These are phyloP conservation scores for Uropetala carovei DNA, from an alignment of 2,888 invertebrate genomes.

Conservation along the genomic window DNA sequence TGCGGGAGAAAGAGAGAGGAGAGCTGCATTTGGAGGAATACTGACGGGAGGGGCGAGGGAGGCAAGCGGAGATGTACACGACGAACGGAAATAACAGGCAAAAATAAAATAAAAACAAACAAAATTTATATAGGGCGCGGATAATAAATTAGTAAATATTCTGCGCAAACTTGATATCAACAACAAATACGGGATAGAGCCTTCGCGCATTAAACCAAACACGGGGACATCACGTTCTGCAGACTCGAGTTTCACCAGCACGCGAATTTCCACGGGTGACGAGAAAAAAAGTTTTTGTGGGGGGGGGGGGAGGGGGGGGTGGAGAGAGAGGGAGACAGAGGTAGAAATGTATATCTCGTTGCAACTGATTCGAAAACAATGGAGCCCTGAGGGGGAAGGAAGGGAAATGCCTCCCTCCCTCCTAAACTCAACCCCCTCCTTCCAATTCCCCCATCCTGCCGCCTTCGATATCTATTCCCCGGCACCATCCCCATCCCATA, in stretches of 20 bases:
- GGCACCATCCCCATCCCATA: neutral
- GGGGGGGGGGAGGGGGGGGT: too few species aligned
- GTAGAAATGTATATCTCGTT: neutral
- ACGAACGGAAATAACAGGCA: too few species aligned
- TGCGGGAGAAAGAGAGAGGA: neutral
- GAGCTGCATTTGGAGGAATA: too few species aligned
- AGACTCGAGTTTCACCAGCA: too few species aligned
- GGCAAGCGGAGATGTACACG: neutral
- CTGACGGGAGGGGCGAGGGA: too few species aligned
- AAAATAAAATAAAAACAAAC: neutral
- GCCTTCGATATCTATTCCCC: neutral
- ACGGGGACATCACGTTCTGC: neutral
- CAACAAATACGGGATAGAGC: slow-evolving; percentile 21
- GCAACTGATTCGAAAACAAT: slow-evolving; percentile 50
- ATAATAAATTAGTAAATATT: slow-evolving; percentile 38
- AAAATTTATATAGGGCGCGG: neutral
- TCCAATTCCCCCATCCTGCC: neutral
- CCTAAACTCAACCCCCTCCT: neutral
- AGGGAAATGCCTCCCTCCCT: neutral
- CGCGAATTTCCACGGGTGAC: neutral
- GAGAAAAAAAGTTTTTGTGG: neutral
- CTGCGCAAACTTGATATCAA: slow-evolving; percentile 39
- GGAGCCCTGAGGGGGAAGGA: neutral
- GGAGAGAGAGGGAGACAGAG: too few species aligned
- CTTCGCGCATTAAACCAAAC: neutral